These are phyloP conservation scores for Platichthys flesus DNA, from an alignment of 2,113 vertebrate genomes.

Conservation along the genomic window DNA sequence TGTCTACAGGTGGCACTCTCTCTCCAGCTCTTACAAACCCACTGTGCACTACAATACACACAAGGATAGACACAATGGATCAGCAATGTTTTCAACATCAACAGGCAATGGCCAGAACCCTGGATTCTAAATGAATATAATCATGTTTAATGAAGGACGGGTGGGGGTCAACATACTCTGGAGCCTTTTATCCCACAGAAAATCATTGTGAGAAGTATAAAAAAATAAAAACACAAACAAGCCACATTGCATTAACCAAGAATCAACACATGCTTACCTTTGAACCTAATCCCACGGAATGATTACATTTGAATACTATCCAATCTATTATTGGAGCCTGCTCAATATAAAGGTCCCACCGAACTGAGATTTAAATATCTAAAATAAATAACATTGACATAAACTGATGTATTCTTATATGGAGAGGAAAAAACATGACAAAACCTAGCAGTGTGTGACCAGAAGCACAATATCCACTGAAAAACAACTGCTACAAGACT, in stretches of 20 bases:
- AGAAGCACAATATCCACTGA: background rate
- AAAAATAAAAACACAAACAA: background rate
- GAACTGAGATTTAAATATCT: too few species aligned
- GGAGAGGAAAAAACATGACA: too few species aligned
- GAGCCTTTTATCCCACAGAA: background rate
- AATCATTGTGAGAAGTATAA: background rate
- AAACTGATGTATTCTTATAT: too few species aligned
- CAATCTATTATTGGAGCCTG: background rate
- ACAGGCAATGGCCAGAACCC: background rate
- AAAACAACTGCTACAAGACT: too few species aligned
- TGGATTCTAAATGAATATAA: background rate
- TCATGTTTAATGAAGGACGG: background rate
- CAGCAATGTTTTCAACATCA: slow-evolving; percentile 15
- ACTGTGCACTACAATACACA: background rate
- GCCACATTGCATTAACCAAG: background rate
- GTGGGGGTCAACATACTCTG: too few species aligned
- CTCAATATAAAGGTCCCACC: background rate
- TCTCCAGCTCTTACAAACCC: background rate
- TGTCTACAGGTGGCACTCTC: slow-evolving; percentile 12
- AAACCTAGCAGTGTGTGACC: background rate
- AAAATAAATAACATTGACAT: background rate
- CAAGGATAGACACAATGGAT: background rate
- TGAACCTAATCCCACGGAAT: background rate
- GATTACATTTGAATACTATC: background rate
- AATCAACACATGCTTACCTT: background rate